Conservation (phyloP, 2,888 invertebrate species). For the Orgyia antiqua region DNA sequence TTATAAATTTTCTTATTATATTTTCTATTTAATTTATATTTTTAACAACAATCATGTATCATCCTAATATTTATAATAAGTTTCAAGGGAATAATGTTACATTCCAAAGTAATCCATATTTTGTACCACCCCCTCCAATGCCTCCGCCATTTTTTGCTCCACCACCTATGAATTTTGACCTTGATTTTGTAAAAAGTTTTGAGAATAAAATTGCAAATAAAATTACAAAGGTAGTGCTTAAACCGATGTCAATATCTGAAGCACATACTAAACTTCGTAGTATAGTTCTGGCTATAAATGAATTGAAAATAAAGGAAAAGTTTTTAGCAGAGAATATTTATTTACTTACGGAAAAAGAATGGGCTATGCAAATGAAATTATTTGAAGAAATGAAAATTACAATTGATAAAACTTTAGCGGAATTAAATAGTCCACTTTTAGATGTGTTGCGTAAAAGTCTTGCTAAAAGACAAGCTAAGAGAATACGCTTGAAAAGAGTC, state of each 20-base stretch:
- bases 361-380: slow-evolving; percentile 71
- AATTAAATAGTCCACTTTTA: slow-evolving; percentile 58
- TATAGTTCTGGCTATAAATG: slow-evolving; percentile 31
- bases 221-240: slow-evolving; percentile 7
- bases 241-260: slow-evolving; percentile 33
- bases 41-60: slow-evolving; percentile 58
- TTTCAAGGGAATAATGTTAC: slow-evolving; percentile 46
- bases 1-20: slow-evolving; percentile 33
- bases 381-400: slow-evolving; percentile 67
- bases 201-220: slow-evolving; percentile 21
- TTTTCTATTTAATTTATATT: slow-evolving; percentile 37
- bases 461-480: slow-evolving; percentile 63
- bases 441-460: slow-evolving; percentile 57
- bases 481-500: slow-evolving; percentile 64
- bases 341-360: slow-evolving; percentile 70
- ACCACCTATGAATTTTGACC: slow-evolving; percentile 27
- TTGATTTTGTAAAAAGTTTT: slow-evolving; percentile 44
- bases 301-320: slow-evolving; percentile 47
- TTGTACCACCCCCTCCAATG: slow-evolving; percentile 38
- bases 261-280: slow-evolving; percentile 34
- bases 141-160: slow-evolving; percentile 25
- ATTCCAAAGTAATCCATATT: slow-evolving; percentile 48
- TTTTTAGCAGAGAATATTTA: slow-evolving; percentile 60
- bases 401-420: slow-evolving; percentile 52
- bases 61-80: slow-evolving; percentile 55